Evolutionary conservation across 2,888 invertebrate genomes (phyloP), one percentile per base, ranked within the genome.

Genomic region (Watsonalla cultraria): DNA sequence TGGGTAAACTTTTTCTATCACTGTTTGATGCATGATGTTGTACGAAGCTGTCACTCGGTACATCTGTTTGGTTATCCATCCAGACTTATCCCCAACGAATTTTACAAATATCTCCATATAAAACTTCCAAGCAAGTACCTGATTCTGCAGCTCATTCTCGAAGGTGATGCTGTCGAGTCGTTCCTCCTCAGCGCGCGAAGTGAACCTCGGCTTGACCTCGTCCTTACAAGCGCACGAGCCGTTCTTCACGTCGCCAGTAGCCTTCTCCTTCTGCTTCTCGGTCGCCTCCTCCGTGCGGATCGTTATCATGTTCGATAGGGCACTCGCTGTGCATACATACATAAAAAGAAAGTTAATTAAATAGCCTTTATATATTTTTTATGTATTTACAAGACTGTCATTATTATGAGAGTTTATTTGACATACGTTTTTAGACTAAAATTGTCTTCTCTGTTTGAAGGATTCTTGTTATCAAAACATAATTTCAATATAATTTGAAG

Each of bases 131-230:
- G 8, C 5, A 47, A 94, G 94, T 52, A 97, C 94, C 75, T 92
- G 92, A 81, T 97, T 96, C 72, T 96, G 96, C 51, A 97, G 78
- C 45, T 93, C 92, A 76, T 97, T 95, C 80, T 97, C 97, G 76
- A 97, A 97, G 65, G 91, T 91, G 62, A 92, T 92, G 55, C 90
- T 93, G 65, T 94, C 94, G 63, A 92, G 91, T 14, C 86, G 78
- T 67, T 93, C 94, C 63, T 91, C 90, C 60, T 88, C 87, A 0
- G 80, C 82, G 8, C 76, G 77, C 33, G 82, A 80, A 59, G 84
- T 86, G 72, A 89, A 88, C 58, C 73, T 58, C 7, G 74, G 66
- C 48, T 68, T 71, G 14, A 50, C 46, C 39, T 72, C 74, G 37
- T 77, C 76, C 35, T 77, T 70, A 65, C 89, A 89, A 1, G 76